phyloP scores from a whole-genome alignment of 2,888 invertebrate genomes.

The Drosophila putrida region DNA sequence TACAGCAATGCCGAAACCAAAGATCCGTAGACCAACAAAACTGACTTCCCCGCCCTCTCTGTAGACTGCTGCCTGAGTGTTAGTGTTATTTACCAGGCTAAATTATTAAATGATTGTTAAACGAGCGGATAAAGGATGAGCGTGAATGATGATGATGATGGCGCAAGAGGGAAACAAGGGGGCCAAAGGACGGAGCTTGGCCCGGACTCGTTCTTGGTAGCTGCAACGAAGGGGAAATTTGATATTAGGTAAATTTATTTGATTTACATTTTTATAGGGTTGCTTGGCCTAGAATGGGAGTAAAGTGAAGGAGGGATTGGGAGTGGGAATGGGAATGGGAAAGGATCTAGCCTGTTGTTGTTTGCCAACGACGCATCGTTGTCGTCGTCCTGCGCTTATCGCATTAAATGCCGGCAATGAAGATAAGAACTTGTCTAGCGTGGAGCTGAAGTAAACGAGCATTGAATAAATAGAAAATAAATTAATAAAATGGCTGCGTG shows the following conservation, averaged over 20 bases:
- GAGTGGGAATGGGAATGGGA: slow-evolving; percentile 4
- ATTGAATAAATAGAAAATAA: slow-evolving; percentile 75
- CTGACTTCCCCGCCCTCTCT: slow-evolving; percentile 23
- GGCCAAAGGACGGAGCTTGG: slow-evolving; percentile 1
- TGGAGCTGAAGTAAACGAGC: slow-evolving; percentile 41
- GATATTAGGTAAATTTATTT: slow-evolving; percentile 83
- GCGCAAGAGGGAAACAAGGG: slow-evolving; percentile 20
- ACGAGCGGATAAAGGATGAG: slow-evolving; percentile 82
- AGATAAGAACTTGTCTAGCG: slow-evolving; percentile 72
- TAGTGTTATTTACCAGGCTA: slow-evolving; percentile 83
- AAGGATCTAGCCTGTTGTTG: slow-evolving; percentile 60
- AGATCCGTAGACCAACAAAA: slow-evolving; percentile 41
- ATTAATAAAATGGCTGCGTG: slow-evolving; percentile 75
- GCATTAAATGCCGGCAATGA: slow-evolving; percentile 75
- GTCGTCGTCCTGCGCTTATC: slow-evolving; percentile 71
- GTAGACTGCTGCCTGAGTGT: slow-evolving; percentile 60
- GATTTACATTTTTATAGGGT: slow-evolving; percentile 82
- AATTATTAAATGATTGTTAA: slow-evolving; percentile 84
- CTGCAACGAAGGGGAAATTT: slow-evolving; percentile 77
- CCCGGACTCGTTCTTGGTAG: slow-evolving; percentile 49
- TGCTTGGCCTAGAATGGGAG: slow-evolving; percentile 40
- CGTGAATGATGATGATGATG: slow-evolving; percentile 81
- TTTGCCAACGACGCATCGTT: slow-evolving; percentile 61
- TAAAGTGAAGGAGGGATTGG: background rate
- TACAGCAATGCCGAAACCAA: slow-evolving; percentile 31